Evolutionary conservation across 2,113 vertebrate species (phyloP).

Genomic region (Pristiophorus japonicus): DNA sequence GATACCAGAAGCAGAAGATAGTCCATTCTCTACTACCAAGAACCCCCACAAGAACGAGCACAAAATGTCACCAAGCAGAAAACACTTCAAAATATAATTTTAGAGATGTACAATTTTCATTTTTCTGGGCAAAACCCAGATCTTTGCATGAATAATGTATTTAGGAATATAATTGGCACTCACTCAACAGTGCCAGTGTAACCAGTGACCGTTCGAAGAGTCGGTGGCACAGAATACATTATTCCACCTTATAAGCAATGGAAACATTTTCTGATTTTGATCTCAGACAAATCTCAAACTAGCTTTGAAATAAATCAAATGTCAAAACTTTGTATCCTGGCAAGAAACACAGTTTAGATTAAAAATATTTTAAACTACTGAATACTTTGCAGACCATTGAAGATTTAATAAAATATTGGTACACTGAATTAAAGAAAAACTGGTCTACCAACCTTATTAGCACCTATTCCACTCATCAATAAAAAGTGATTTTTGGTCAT

Average conservation of each 20-base stretch:
- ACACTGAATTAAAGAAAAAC: not conserved
- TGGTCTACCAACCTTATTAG: not conserved
- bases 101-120: not conserved
- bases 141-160: not conserved
- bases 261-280: not conserved
- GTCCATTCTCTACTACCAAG: not conserved
- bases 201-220: not conserved
- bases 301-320: not conserved
- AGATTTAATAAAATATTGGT: not conserved
- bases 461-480: not conserved
- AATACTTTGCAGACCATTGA: not conserved
- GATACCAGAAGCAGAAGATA: not conserved
- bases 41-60: not conserved
- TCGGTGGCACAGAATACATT: not conserved
- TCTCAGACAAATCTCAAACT: not conserved
- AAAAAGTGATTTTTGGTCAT: not conserved
- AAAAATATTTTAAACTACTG: not conserved
- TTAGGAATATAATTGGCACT: not conserved
- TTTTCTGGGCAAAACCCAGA: not conserved
- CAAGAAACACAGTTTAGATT: not conserved
- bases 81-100: not conserved
- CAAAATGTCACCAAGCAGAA: not conserved
- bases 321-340: not conserved
- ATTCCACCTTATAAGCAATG: not conserved
- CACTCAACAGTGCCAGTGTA: not conserved